Conservation (phyloP, 1,140 invertebrate species). For the Solenopsis fugax region DNA sequence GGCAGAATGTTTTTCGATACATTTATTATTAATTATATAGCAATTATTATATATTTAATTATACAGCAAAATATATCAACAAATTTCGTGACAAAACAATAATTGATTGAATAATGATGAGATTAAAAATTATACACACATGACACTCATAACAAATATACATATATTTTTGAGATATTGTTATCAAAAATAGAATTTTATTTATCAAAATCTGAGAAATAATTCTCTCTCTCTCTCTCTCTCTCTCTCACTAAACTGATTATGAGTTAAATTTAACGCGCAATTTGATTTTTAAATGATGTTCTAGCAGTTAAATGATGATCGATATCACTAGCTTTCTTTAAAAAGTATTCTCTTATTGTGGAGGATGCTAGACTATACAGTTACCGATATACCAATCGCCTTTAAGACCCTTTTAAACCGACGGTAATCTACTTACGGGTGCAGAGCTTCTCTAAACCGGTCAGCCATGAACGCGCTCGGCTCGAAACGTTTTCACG, state of each 20-base stretch:
- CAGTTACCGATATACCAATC: slow-evolving; percentile 12
- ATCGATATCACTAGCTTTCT: neutral
- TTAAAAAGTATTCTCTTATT: neutral
- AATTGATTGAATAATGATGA: neutral
- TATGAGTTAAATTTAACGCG: neutral
- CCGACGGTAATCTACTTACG: slow-evolving; percentile 68
- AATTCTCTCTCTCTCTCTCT: neutral
- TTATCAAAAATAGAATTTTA: too few relatives aligned
- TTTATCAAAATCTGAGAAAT: neutral
- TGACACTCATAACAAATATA: too few relatives aligned
- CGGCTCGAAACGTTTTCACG: slow-evolving; percentile 36
- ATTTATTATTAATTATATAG: neutral
- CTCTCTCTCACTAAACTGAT: neutral
- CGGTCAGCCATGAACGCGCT: slow-evolving; percentile 61
- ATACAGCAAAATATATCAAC: neutral
- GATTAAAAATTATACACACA: neutral
- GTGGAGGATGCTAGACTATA: neutral
- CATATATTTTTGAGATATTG: neutral
- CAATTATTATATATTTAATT: neutral
- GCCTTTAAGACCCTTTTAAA: slow-evolving; percentile 56
- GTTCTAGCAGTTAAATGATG: neutral
- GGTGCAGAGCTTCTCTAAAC: slow-evolving; percentile 21
- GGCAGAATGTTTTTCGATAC: neutral
- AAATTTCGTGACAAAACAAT: neutral
- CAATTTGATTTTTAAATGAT: slow-evolving; percentile 3